These are phyloP conservation scores for Crocodylus rhombifer DNA, from an alignment of 2,797 vertebrate species.

Conservation along the genomic window DNA sequence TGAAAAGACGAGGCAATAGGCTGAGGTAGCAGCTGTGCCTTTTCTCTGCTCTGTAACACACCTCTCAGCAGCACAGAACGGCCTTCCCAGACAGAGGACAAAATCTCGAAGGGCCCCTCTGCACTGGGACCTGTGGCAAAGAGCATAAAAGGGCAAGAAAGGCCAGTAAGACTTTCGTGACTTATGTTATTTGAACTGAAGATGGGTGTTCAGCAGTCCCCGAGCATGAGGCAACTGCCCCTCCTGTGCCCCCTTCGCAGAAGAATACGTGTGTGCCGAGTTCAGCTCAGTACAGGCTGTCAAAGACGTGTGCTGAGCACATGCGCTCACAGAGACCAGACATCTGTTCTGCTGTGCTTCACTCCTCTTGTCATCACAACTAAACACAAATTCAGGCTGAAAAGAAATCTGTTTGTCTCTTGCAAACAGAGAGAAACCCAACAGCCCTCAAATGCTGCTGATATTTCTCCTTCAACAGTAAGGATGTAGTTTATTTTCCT, in stretches of 20 bases:
- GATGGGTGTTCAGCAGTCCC: too few species aligned
- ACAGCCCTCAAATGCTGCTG: not conserved
- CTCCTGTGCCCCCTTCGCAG: not conserved
- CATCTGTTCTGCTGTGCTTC: not conserved
- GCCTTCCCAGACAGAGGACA: too few species aligned
- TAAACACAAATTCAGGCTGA: not conserved
- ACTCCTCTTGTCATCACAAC: not conserved
- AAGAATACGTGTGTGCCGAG: not conserved
- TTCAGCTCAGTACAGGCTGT: not conserved
- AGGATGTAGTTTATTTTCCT: not conserved
- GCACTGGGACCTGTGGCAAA: too few species aligned
- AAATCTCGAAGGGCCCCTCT: too few species aligned
- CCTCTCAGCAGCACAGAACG: too few species aligned
- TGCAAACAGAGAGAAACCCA: not conserved
- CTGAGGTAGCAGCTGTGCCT: too few species aligned
- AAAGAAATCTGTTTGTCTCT: not conserved
- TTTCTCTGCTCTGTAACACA: too few species aligned
- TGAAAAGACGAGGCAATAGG: too few species aligned
- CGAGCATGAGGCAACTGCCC: not conserved
- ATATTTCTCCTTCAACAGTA: not conserved
- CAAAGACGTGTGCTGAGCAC: fast-evolving
- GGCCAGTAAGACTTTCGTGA: too few species aligned
- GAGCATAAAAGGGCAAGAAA: too few species aligned
- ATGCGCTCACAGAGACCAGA: not conserved
- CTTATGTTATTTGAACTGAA: too few species aligned